phyloP scores from a whole-genome alignment of 2,113 vertebrate species.

The Maylandia zebra region DNA sequence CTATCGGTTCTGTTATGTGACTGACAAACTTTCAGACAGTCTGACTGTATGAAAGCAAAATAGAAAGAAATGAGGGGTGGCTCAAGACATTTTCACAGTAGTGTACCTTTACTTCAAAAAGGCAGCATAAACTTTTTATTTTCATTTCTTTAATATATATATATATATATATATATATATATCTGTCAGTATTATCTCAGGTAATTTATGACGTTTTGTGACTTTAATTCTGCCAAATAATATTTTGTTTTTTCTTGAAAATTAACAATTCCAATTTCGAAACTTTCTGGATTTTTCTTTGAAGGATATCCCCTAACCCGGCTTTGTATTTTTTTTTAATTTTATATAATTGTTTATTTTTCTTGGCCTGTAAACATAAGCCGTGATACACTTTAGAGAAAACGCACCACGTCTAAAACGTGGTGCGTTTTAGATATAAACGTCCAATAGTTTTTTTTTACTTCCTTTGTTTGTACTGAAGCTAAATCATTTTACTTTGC shows the following conservation, averaged over 20 bases:
- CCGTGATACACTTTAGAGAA: not conserved
- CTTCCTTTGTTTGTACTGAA: not conserved
- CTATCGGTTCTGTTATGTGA: not conserved
- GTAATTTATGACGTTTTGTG: not conserved
- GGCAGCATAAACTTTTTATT: not conserved
- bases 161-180: not conserved
- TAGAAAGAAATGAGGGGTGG: not conserved
- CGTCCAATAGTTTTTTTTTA: not conserved
- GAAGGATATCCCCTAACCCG: not conserved
- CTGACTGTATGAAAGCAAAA: not conserved
- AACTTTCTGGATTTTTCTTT: not conserved
- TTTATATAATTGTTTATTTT: too few relatives aligned
- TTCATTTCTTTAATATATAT: not conserved
- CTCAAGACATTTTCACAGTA: not conserved
- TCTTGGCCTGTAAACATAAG: not conserved
- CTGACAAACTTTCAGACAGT: not conserved
- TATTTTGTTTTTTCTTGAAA: not conserved
- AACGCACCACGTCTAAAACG: not conserved
- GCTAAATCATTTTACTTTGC: not conserved
- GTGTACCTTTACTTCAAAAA: not conserved
- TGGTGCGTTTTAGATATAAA: not conserved
- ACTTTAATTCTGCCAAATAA: not conserved
- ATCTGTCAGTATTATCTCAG: not conserved
- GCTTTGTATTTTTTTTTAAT: not conserved
- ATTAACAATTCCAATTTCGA: not conserved